Base-by-base conservation (phyloP, 1,140 invertebrate species). In the Cydia strobilella region DNA sequence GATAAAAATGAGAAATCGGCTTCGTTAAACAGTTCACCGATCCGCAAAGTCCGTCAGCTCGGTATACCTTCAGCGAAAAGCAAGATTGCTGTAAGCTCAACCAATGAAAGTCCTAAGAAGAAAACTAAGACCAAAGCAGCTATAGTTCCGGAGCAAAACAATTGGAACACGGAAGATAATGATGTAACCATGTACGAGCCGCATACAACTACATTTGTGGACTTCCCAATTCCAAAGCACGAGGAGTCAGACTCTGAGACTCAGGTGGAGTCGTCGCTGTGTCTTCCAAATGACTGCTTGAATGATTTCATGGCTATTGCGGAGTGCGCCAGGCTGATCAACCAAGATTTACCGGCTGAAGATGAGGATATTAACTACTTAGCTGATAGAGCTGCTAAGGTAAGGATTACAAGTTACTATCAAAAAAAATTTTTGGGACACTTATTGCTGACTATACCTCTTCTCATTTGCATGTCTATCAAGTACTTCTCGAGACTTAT, bases 131-230 rank as follows among this genome's bases (percentile, higher is more conserved):
- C 83, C 0, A 93, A 90, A 78, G 78, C 81, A 20, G 79, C 83
- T 15, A 31, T 83, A 45, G 80, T 87, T 9, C 83, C 85, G 4
- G 84, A 87, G 65, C 82, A 83, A 75, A 77, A 79, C 0, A 88
- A 86, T 62, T 82, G 84, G 79, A 86, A 82, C 54, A 63, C 79
- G n/a, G 86, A 90, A 48, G 92, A 92, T 15, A 89, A 92, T 77
- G 92, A 93, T 78, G 84, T 93, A 1, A 93, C 92, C 1, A 93
- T 93, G 93, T 93, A 93, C 23, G 93, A 93, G 77, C 84, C 90
- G 4, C 90, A 93, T 42, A 92, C 90, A 72, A 92, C 90, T 1
- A 90, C 89, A 13, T 82, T 84, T 65, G 84, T 87, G 0, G 90
- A 92, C 74, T 87, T 90, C 35, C 83, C 87, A 1, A 76, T 83